These are phyloP conservation scores for Trimorus sp. DNA, from an alignment of 2,888 invertebrate genomes.

Conservation along the genomic window DNA sequence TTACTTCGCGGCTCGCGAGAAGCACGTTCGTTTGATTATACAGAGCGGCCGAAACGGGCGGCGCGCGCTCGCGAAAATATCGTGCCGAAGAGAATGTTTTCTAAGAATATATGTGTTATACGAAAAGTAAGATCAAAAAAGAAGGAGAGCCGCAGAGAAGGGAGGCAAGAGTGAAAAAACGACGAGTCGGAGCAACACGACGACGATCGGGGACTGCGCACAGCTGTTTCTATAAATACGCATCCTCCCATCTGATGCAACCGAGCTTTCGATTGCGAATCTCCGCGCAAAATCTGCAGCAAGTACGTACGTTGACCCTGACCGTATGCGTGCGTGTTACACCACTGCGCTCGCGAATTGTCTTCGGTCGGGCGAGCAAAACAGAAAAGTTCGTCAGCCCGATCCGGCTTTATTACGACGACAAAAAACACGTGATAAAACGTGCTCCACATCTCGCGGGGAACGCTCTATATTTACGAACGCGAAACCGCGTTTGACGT, in stretches of 20 bases:
- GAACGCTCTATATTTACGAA: too few species aligned
- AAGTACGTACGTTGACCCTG: constrained; percentile 79
- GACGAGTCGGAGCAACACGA: constrained; percentile 52
- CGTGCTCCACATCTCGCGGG: constrained; percentile 4
- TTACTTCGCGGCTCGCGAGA: constrained; percentile 52
- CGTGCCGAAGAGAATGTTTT: constrained; percentile 61
- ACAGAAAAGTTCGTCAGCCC: constrained; percentile 4
- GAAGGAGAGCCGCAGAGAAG: constrained; percentile 24
- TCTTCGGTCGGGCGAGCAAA: constrained; percentile 16
- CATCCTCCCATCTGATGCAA: constrained; percentile 78
- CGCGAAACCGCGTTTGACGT: too few species aligned
- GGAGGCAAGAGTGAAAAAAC: constrained; percentile 42
- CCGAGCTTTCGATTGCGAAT: constrained; percentile 72
- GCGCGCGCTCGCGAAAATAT: constrained; percentile 51
- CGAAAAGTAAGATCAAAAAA: constrained; percentile 58
- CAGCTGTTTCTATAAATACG: constrained; percentile 79
- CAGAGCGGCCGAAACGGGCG: constrained; percentile 40
- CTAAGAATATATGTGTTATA: constrained; percentile 66
- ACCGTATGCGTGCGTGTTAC: constrained; percentile 65
- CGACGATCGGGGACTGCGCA: constrained; percentile 69
- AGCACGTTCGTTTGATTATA: constrained; percentile 62
- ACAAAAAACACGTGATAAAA: constrained; percentile 9
- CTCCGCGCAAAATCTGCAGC: constrained; percentile 71
- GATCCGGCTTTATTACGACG: constrained; percentile 11
- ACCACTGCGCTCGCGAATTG: constrained; percentile 56